Evolutionary conservation across 2,113 vertebrate species (phyloP).

Genomic region (Melospiza georgiana): DNA sequence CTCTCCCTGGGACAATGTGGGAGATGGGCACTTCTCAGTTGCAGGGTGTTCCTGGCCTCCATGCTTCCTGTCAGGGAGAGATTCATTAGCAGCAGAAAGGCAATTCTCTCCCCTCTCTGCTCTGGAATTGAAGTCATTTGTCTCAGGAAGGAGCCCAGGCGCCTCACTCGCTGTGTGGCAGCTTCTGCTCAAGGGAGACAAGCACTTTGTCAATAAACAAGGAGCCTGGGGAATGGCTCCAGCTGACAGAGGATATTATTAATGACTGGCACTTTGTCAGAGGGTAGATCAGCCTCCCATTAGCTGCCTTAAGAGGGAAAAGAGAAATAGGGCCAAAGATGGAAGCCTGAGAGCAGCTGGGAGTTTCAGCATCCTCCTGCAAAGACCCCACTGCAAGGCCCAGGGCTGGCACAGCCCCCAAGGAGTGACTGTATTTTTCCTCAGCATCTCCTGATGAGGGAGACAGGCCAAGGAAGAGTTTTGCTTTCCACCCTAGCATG

Average conservation of each 20-base stretch:
- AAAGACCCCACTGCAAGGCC: neutral
- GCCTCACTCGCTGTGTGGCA: neutral
- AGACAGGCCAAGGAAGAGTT: neutral
- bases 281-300: conserved; percentile 1
- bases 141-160: neutral
- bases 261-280: neutral
- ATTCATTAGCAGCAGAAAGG: conserved; percentile 28
- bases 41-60: neutral
- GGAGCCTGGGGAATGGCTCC: conserved; percentile 43
- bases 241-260: conserved; percentile 42
- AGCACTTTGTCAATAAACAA: conserved; percentile 39
- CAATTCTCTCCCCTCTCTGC: neutral
- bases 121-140: conserved; percentile 50
- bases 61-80: neutral
- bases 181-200: conserved; percentile 55
- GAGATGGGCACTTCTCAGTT: neutral
- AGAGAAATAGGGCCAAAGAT: neutral
- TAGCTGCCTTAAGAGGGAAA: conserved; percentile 4
- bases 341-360: neutral
- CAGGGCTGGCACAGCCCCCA: neutral
- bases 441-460: neutral
- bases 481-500: neutral
- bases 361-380: neutral
- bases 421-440: neutral
- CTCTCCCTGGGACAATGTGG: neutral